A percentile compares a stretch with the other conserved stretches of the same genome.
Conservation (phyloP, 2,888 invertebrate genomes). For the Amphipoea oculea region DNA sequence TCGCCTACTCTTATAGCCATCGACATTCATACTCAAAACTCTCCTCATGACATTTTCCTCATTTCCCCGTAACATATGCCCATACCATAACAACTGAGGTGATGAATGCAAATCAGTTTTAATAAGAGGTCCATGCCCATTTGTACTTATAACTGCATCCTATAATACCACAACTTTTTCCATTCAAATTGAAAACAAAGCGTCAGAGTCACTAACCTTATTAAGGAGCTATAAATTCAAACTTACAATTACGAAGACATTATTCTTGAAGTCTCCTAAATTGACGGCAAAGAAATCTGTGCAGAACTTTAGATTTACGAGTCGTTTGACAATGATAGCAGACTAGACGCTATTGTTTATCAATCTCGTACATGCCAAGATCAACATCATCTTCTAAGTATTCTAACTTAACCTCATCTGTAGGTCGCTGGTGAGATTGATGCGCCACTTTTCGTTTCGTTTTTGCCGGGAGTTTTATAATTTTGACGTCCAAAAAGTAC, state of each 20-base stretch:
- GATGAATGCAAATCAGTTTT: too few relatives aligned
- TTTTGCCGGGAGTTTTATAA: not conserved
- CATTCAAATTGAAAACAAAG: slow-evolving; percentile 2
- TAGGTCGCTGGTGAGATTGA: not conserved
- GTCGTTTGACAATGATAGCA: slow-evolving; percentile 21
- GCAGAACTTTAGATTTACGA: slow-evolving; percentile 36
- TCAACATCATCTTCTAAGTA: not conserved
- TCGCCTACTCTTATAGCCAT: too few relatives aligned
- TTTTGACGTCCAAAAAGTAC: not conserved
- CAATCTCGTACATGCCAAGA: not conserved
- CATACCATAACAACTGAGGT: too few relatives aligned
- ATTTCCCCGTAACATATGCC: too few relatives aligned
- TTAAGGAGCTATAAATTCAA: slow-evolving; percentile 12
- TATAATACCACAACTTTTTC: not conserved
- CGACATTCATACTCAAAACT: too few relatives aligned
- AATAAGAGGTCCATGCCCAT: not conserved
- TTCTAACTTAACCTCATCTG: too few relatives aligned
- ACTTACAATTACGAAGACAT: slow-evolving; percentile 23
- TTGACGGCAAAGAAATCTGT: slow-evolving; percentile 22
- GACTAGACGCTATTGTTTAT: slow-evolving; percentile 33
- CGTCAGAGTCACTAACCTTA: slow-evolving; percentile 21
- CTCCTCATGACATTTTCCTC: too few relatives aligned
- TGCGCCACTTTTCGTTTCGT: not conserved
- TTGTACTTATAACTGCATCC: not conserved
- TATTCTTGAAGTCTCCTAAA: slow-evolving; percentile 18